Percentiles rank a stretch among this genome's conserved stretches.
phyloP scores from a whole-genome alignment of 35 echinoderm and acorn worm species.

The Apostichopus parvimensis region DNA sequence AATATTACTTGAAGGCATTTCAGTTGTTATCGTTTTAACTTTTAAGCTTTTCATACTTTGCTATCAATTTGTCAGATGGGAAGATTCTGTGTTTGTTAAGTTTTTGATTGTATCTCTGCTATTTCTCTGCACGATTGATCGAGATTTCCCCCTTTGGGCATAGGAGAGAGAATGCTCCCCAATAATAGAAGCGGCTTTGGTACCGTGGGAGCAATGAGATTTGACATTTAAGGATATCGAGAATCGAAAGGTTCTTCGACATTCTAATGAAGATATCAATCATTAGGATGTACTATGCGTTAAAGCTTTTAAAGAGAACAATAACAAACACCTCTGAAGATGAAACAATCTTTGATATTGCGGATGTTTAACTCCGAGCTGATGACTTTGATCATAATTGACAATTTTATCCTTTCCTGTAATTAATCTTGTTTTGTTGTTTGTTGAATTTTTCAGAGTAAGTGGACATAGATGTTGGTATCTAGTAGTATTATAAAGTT shows the following conservation, averaged over 20 bases:
- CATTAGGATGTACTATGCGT: background rate
- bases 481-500: too few species aligned
- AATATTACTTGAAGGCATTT: background rate
- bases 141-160: too few species aligned
- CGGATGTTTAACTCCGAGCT: too few species aligned
- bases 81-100: constrained; percentile 14
- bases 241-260: background rate
- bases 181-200: background rate
- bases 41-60: background rate
- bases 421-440: too few species aligned
- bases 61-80: constrained; percentile 7
- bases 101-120: constrained; percentile 7
- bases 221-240: constrained; percentile 18
- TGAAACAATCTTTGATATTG: too few species aligned
- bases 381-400: too few species aligned
- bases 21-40: background rate
- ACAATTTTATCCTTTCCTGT: too few species aligned
- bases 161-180: background rate
- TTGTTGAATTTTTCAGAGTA: too few species aligned
- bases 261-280: background rate
- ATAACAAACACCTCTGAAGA: too few species aligned
- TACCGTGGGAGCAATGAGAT: background rate
- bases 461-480: too few species aligned
- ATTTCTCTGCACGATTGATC: background rate
- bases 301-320: too few species aligned